These are phyloP conservation scores for Campylomormyrus tamandua DNA, from an alignment of 2,113 vertebrate species.

Conservation along the genomic window DNA sequence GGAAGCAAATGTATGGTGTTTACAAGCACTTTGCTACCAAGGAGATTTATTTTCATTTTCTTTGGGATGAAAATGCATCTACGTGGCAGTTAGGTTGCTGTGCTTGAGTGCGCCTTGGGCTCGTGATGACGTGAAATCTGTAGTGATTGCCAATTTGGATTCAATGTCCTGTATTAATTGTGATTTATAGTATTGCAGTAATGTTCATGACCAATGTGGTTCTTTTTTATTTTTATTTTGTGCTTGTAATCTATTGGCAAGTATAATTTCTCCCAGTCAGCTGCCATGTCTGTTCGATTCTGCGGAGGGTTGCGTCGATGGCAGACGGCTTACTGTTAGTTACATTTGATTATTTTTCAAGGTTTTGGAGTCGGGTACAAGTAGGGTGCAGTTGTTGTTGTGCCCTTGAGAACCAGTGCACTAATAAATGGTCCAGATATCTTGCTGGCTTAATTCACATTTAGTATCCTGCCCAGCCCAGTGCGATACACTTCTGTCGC, in stretches of 20 bases:
- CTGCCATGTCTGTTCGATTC: background rate
- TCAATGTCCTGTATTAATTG: background rate
- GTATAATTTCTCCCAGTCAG: background rate
- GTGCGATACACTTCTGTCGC: background rate
- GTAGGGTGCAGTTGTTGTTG: background rate
- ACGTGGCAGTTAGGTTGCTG: background rate
- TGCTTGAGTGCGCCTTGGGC: background rate
- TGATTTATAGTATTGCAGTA: background rate
- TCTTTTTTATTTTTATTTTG: background rate
- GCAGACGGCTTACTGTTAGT: background rate
- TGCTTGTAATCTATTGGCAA: background rate
- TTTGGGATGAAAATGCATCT: background rate
- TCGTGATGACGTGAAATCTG: background rate
- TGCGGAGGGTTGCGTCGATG: background rate
- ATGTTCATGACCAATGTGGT: background rate
- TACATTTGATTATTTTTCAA: background rate
- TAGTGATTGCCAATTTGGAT: background rate
- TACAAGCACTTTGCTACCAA: background rate
- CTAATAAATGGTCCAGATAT: background rate
- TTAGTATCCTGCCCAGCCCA: background rate
- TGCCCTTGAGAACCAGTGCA: background rate
- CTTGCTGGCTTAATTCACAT: background rate
- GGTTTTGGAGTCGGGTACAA: background rate
- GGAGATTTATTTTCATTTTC: background rate
- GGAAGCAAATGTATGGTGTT: background rate